These are phyloP conservation scores for Ceratosolen solmsi DNA, from an alignment of 1,140 invertebrate species.

Conservation along the genomic window DNA sequence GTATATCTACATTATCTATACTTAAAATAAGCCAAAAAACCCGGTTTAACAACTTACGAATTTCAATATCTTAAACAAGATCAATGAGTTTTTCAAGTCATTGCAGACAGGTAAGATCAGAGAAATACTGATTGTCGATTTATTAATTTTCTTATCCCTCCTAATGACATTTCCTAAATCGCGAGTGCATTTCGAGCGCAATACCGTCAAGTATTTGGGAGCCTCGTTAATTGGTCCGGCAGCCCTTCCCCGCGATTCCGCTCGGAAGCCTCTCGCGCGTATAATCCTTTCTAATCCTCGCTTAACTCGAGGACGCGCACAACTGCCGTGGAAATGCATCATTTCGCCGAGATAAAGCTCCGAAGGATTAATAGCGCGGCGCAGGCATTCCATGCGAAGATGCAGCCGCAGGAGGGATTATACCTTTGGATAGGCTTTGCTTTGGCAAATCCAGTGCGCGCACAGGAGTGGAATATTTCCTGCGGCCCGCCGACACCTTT, in stretches of 20 bases:
- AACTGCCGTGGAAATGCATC: neutral
- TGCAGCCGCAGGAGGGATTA: neutral
- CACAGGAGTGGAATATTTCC: neutral
- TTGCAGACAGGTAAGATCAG: neutral
- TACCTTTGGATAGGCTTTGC: neutral
- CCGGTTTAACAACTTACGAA: neutral
- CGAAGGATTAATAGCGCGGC: conserved; percentile 3
- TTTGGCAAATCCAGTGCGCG: conserved; percentile 6
- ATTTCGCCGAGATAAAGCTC: conserved; percentile 5
- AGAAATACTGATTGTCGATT: neutral
- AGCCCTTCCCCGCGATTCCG: neutral
- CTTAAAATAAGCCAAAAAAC: conserved; percentile 25
- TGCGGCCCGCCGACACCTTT: neutral
- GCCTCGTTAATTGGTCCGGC: neutral
- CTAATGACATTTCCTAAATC: neutral
- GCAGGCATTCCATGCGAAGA: neutral
- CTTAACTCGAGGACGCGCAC: neutral
- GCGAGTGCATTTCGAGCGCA: neutral
- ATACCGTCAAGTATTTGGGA: neutral
- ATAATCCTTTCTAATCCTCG: neutral
- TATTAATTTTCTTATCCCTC: neutral
- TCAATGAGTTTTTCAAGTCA: neutral
- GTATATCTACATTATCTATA: conserved; percentile 3
- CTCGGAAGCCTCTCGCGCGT: neutral
- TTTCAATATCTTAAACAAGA: neutral